phyloP scores from a whole-genome alignment of 1,140 invertebrate genomes.

The Ylistrum balloti region DNA sequence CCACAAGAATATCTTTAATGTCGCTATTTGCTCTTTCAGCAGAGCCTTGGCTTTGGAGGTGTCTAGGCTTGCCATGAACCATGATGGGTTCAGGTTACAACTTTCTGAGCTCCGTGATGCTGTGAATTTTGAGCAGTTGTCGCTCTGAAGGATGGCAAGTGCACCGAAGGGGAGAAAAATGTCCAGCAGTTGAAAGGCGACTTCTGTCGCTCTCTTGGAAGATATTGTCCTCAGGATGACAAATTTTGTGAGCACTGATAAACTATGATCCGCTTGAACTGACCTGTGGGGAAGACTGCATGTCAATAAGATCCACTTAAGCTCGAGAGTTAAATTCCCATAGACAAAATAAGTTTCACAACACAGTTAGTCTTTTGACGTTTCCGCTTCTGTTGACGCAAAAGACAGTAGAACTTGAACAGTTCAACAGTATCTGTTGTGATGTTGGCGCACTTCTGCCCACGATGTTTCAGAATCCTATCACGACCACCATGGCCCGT shows the following conservation, averaged over 20 bases:
- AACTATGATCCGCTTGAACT: conserved; percentile 47
- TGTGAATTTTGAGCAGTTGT: conserved; percentile 70
- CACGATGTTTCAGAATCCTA: conserved; percentile 59
- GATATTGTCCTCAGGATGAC: not conserved
- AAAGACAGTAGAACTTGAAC: conserved; percentile 60
- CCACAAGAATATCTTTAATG: conserved; percentile 65
- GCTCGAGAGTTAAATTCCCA: conserved; percentile 47
- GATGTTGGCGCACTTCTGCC: conserved; percentile 61
- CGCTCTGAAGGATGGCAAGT: conserved; percentile 65
- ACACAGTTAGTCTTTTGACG: conserved; percentile 27
- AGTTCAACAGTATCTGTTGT: conserved; percentile 53
- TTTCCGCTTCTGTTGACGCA: conserved; percentile 47
- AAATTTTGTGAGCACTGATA: conserved; percentile 53
- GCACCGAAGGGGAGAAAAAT: conserved; percentile 62
- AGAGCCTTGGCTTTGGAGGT: conserved; percentile 68
- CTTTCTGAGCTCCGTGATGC: conserved; percentile 62
- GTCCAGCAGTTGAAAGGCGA: conserved; percentile 20
- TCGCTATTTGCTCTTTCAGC: conserved; percentile 67
- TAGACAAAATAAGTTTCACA: conserved; percentile 50
- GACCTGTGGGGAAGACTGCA: conserved; percentile 45
- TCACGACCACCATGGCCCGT: conserved; percentile 62
- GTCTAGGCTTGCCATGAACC: conserved; percentile 67
- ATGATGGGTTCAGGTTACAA: conserved; percentile 64
- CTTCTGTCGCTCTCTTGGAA: conserved; percentile 48
- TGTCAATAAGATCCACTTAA: conserved; percentile 52